phyloP scores from a whole-genome alignment of 2,888 invertebrate species.

The Acrobasis suavella region DNA sequence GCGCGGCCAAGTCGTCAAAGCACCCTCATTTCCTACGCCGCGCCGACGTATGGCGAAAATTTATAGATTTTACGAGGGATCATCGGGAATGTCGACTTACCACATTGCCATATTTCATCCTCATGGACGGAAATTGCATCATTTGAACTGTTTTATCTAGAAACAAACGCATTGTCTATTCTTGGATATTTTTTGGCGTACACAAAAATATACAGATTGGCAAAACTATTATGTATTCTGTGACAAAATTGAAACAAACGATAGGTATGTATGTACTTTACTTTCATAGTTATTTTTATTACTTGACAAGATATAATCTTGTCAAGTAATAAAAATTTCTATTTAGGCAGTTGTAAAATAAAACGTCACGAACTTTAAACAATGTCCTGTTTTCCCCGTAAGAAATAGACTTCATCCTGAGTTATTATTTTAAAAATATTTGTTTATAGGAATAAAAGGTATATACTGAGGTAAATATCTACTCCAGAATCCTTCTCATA shows the following conservation, averaged over 20 bases:
- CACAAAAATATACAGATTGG: neutral
- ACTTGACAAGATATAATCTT: no score
- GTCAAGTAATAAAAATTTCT: no score
- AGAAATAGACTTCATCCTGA: no score
- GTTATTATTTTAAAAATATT: no score
- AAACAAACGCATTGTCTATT: constrained; percentile 29
- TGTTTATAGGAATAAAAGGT: neutral
- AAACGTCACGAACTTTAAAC: no score
- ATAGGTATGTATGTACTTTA: no score
- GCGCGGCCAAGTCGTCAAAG: constrained; percentile 50
- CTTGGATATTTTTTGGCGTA: neutral
- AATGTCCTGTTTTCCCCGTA: no score
- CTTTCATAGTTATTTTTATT: no score
- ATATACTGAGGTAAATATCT: neutral
- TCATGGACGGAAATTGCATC: constrained; percentile 72
- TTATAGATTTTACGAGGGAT: constrained; percentile 80
- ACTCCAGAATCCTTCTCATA: no score
- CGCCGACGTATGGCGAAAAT: constrained; percentile 61
- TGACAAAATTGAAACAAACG: no score
- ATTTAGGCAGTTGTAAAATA: no score
- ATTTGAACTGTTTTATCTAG: constrained; percentile 61
- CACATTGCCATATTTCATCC: constrained; percentile 76
- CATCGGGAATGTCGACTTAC: constrained; percentile 69
- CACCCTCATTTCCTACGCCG: constrained; percentile 66
- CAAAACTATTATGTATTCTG: no score